Base-by-base conservation (phyloP, 2,797 vertebrate species). In the Garrulus glandarius region DNA sequence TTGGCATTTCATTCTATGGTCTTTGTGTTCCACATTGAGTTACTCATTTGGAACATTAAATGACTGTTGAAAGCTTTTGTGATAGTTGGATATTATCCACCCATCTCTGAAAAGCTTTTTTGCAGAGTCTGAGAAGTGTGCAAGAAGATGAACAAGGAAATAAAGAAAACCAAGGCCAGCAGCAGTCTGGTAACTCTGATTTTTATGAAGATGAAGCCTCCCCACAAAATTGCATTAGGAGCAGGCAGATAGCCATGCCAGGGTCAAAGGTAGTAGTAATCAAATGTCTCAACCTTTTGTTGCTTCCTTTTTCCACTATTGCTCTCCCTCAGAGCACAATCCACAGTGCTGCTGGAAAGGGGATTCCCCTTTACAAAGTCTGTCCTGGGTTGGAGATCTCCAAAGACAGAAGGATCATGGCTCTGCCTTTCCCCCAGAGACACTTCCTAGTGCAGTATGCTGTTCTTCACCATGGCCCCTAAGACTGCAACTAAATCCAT, bases 21-120 rank as follows among this genome's bases (percentile, higher is more conserved):
- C 78, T 85, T 85, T 47, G 44, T 80, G 41, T 57, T 93, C 43
- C 64, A 57, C 57, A 29, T 15, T 57, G 91, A 91, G 70, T 77
- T 94, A 83, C 78, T 95, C 75, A 85, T 15, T 9, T 92, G 71
- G 68, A 89, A 83, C n/a, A 20, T 64, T 36, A 74, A 64, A 84
- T 27, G 71, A 43, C 56, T 94, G 84, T 57, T 94, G 88, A 94
- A 96, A 96, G 91, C 56, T 89, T 94, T 93, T 95, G 91, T 89
- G 68, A 61, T 64, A 57, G n/a, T 24, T 95, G 71, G 59, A 60
- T 87, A 16, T 77, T 93, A 82, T 83, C 86, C 84, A 80, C n/a
- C 18, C 50, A 68, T 43, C n/a, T 75, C 49, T 80, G 55, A 83
- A 95, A 80, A 24, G 46, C 1, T 3, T 80, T 84, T 92, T 85